These are phyloP conservation scores for Scomberomorus guttatus DNA, from an alignment of 2,797 vertebrate genomes.

Conservation along the genomic window DNA sequence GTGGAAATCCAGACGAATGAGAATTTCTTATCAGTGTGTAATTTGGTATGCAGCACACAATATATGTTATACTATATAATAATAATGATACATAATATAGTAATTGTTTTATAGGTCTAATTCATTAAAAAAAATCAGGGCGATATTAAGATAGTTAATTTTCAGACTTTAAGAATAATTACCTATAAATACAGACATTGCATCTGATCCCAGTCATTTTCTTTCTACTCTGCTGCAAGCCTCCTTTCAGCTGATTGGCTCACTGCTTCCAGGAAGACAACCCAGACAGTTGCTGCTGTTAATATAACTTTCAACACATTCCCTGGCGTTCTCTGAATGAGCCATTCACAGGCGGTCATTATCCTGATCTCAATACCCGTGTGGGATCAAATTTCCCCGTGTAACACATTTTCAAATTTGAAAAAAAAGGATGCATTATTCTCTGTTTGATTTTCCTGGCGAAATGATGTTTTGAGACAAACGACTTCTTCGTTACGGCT, in stretches of 20 bases:
- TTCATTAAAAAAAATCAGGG: not conserved
- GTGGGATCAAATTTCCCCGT: constrained; percentile 38
- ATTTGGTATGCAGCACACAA: not conserved
- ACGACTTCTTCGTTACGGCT: constrained; percentile 40
- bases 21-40: not conserved
- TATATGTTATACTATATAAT: not conserved
- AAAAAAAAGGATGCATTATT: constrained; percentile 48
- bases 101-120: not conserved
- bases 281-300: constrained; percentile 48
- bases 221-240: not conserved
- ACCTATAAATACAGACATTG: not conserved
- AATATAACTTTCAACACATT: constrained; percentile 47
- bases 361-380: constrained; percentile 28
- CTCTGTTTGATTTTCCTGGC: constrained; percentile 35
- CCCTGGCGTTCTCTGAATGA: constrained; percentile 38
- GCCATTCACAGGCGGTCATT: constrained; percentile 44
- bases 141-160: not conserved
- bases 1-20: not conserved
- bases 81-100: not conserved
- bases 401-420: constrained; percentile 46
- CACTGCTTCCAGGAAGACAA: constrained; percentile 15
- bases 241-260: constrained; percentile 38
- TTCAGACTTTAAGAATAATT: not conserved
- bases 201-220: not conserved
- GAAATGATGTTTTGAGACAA: constrained; percentile 56